These are phyloP conservation scores for Pegoplata infirma DNA, from an alignment of 2,888 invertebrate genomes.

Conservation along the genomic window DNA sequence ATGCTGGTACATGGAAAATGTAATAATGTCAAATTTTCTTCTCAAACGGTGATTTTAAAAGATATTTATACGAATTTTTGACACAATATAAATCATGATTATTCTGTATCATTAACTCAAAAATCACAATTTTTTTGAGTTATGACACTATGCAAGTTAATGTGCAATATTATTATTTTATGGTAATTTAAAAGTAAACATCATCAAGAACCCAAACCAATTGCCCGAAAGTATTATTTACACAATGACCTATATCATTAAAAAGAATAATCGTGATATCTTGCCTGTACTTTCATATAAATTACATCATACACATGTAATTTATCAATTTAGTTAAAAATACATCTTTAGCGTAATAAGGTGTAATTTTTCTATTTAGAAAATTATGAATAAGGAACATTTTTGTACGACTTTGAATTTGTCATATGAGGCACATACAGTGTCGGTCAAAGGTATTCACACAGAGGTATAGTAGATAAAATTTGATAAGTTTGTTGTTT, in stretches of 20 bases:
- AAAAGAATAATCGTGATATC: not conserved
- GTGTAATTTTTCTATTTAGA: constrained; percentile 56
- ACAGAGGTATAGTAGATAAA: no score
- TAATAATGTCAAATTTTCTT: no score
- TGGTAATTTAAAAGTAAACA: not conserved
- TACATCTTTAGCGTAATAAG: constrained; percentile 20
- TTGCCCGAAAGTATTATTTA: not conserved
- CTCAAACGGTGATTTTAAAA: no score
- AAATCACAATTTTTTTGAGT: no score
- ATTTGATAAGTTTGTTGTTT: no score
- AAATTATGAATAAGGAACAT: constrained; percentile 22
- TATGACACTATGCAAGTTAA: no score
- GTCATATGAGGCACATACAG: no score
- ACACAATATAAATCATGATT: no score
- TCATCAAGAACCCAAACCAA: not conserved
- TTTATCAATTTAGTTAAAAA: not conserved
- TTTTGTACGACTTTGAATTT: not conserved
- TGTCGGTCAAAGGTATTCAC: no score
- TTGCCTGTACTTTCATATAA: not conserved
- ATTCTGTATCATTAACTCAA: no score
- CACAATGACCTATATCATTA: constrained; percentile 47
- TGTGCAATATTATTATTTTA: not conserved
- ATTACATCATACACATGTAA: not conserved
- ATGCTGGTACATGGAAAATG: no score
- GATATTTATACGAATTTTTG: no score